Conservation (phyloP, 2,888 invertebrate species). For the Pyrocoelia pectoralis region DNA sequence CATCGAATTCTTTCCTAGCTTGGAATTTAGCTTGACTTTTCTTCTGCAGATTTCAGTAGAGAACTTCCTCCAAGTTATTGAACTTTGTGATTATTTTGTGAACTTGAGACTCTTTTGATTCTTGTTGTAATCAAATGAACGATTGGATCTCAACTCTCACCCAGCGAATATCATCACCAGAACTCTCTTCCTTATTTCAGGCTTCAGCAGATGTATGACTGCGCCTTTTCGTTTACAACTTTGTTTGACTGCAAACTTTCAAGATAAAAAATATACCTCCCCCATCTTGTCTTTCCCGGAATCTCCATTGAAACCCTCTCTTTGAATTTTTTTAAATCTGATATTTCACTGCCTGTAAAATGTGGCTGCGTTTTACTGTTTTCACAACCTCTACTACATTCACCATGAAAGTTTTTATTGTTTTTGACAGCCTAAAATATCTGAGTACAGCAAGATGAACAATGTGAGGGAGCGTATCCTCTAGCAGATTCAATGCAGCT, state of each 20-base stretch:
- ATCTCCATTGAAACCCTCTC: no score
- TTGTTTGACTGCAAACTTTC: no score
- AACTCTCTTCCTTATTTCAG: slow-evolving; percentile 2
- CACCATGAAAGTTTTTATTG: not conserved
- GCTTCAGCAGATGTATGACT: no score
- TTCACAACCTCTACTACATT: not conserved
- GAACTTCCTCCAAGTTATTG: not conserved
- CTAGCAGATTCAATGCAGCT: no score
- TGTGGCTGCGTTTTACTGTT: not conserved
- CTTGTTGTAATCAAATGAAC: not conserved
- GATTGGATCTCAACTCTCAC: not conserved
- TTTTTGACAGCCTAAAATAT: slow-evolving; percentile 1
- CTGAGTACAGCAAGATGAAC: not conserved
- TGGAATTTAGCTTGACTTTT: not conserved
- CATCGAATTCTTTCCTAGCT: not conserved
- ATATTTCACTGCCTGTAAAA: no score
- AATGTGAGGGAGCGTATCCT: not conserved
- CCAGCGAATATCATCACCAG: not conserved
- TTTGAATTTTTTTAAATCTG: not conserved
- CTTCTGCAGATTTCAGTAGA: no score
- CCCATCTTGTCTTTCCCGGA: no score
- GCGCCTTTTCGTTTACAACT: no score
- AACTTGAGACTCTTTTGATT: not conserved
- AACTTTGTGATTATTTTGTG: not conserved
- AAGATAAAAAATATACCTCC: no score